Base-by-base conservation (phyloP, 2,113 vertebrate species). In the Myotis davidii region DNA sequence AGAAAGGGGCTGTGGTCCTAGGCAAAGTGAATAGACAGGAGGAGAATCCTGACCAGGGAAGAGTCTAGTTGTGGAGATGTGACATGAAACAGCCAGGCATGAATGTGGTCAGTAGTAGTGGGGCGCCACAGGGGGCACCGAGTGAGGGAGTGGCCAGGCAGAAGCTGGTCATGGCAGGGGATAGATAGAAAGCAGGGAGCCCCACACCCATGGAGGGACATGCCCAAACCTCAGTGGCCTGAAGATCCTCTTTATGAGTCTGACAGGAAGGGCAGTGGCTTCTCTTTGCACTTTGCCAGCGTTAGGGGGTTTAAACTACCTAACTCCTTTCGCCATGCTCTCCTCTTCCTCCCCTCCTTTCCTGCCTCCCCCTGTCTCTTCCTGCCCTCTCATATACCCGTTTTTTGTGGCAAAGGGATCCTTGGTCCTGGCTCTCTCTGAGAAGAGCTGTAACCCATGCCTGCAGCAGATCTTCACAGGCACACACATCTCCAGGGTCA, bases 1-100 rank as follows among this genome's bases (percentile, higher is more conserved):
- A 90, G 52, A 92, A 69, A 88, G 42, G 56, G 83, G 67, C 52
- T 65, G 2, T 77, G 23, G 50, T 59, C 61, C 77, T 73, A 77
- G 52, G 59, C 27, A 83, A 48, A 70, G 42, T 5, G 3, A 91
- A 81, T 4, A 94, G 29, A 83, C 37, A 67, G 48, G 52, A 59
- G 32, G 67, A 78, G 25, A 94, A 74, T 77, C 76, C 84, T 93
- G 50, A 70, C 78, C 39, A 45, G 88, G 52, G 65, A 77, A 78
- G 50, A 52, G 6, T 90, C 79, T 81, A 45, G 34, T 67, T 90
- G 32, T 90, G 45, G 81, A 93, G 73, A 88, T 1, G 3, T 85
- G 42, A 56, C 56, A 52, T 52, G 54, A 91, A 84, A 39, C 69
- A 76, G 45, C 9, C 69, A 10, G 29, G n/a, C 74, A 32, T 50